Evolutionary conservation across 1,140 invertebrate genomes (phyloP).

Genomic region (Muscidifurax raptorellus): DNA sequence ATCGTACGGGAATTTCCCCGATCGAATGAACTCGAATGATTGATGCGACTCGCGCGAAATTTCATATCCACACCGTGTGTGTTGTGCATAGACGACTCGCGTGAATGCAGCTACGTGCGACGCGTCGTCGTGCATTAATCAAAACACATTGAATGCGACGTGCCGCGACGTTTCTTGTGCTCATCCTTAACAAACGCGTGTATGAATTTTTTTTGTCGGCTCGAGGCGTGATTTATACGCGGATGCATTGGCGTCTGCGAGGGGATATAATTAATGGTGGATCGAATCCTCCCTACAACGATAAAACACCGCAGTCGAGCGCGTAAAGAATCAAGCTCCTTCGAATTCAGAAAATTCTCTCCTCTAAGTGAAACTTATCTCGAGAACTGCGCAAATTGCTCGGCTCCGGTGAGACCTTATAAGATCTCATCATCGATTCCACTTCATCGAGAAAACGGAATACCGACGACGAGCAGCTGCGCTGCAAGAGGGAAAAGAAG

Average conservation of each 20-base stretch:
- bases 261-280: too few relatives aligned
- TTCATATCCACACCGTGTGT: background rate
- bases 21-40: background rate
- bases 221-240: background rate
- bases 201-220: too few relatives aligned
- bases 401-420: background rate
- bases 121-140: background rate
- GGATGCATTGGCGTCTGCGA: too few relatives aligned
- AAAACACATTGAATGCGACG: background rate
- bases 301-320: too few relatives aligned
- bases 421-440: background rate
- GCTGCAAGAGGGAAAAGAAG: background rate
- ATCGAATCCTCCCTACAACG: too few relatives aligned
- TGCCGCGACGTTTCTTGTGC: background rate
- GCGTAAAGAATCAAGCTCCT: background rate
- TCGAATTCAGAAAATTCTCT: background rate
- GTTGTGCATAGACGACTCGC: too few relatives aligned
- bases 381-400: background rate
- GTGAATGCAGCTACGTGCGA: background rate
- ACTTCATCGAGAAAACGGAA: background rate
- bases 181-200: too few relatives aligned
- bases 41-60: background rate
- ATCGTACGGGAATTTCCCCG: background rate
- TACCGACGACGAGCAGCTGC: background rate
- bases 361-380: background rate